Conservation (phyloP, 1,140 invertebrate species). For the Aphelinus atriplicis region DNA sequence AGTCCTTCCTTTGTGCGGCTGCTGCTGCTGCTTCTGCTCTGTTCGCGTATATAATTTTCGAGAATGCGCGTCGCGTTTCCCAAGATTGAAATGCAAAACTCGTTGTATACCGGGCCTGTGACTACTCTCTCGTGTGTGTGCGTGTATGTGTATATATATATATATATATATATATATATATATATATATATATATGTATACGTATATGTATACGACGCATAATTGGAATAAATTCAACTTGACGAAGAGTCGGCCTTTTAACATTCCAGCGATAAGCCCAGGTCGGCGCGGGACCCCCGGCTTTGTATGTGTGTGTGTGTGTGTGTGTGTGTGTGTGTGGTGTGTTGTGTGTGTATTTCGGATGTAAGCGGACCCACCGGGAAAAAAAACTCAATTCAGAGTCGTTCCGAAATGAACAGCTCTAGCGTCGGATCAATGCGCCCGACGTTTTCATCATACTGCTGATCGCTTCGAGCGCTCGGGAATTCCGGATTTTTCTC, state of each 20-base stretch:
- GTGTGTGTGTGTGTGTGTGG: too few relatives aligned
- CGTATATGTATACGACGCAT: slow-evolving; percentile 33
- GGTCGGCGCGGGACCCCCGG: not conserved
- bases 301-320: too few relatives aligned
- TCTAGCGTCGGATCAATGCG: too few relatives aligned
- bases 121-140: slow-evolving; percentile 33
- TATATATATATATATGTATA: slow-evolving; percentile 30
- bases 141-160: slow-evolving; percentile 47
- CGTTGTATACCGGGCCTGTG: not conserved
- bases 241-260: slow-evolving; percentile 65
- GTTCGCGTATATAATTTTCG: not conserved
- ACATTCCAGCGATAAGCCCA: slow-evolving; percentile 63
- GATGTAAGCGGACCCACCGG: too few relatives aligned
- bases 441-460: too few relatives aligned
- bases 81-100: not conserved
- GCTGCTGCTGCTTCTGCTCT: not conserved
- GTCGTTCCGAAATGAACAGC: too few relatives aligned
- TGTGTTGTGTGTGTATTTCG: too few relatives aligned
- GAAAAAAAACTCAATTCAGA: too few relatives aligned
- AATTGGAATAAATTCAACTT: slow-evolving; percentile 66
- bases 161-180: too few relatives aligned
- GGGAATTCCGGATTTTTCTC: too few relatives aligned
- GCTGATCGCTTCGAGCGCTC: too few relatives aligned
- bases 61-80: not conserved
- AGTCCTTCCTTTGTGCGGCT: not conserved